Conservation (phyloP, 1,140 invertebrate species). For the Dryas iulia region DNA sequence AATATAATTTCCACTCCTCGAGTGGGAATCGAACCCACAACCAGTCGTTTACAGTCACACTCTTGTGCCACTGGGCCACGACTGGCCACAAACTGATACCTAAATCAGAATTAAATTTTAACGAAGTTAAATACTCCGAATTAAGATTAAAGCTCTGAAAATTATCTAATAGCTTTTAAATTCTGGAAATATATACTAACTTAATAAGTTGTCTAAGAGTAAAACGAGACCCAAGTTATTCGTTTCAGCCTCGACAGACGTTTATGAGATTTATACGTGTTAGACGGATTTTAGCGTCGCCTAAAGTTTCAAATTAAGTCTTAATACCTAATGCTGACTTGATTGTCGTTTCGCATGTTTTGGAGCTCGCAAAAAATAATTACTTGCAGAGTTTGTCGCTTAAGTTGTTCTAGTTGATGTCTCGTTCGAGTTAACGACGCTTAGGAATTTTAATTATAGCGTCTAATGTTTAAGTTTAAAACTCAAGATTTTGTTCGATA, state of each 20-base stretch:
- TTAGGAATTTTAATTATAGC: conserved; percentile 3
- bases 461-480: conserved; percentile 3
- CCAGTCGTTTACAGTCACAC: too few species aligned
- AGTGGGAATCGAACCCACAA: too few species aligned
- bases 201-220: conserved; percentile 10
- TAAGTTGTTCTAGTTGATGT: conserved; percentile 35
- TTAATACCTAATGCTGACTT: conserved; percentile 49
- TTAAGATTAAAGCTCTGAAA: conserved; percentile 2
- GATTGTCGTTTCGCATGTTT: conserved; percentile 56
- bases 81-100: too few species aligned
- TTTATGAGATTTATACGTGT: conserved; percentile 9
- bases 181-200: conserved; percentile 1
- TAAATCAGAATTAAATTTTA: background rate
- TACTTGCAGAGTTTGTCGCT: conserved; percentile 29
- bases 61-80: too few species aligned
- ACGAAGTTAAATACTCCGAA: background rate
- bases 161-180: conserved; percentile 5
- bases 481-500: background rate
- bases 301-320: conserved; percentile 39
- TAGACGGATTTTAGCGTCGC: conserved; percentile 10
- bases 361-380: conserved; percentile 40
- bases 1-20: too few species aligned
- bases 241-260: conserved; percentile 6
- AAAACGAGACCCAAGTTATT: conserved; percentile 7
- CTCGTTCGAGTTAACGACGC: conserved; percentile 3